Percentiles rank a stretch among this genome's conserved stretches.
phyloP scores from a whole-genome alignment of 2,797 vertebrate genomes.

The Petrocephalus sullivani region DNA sequence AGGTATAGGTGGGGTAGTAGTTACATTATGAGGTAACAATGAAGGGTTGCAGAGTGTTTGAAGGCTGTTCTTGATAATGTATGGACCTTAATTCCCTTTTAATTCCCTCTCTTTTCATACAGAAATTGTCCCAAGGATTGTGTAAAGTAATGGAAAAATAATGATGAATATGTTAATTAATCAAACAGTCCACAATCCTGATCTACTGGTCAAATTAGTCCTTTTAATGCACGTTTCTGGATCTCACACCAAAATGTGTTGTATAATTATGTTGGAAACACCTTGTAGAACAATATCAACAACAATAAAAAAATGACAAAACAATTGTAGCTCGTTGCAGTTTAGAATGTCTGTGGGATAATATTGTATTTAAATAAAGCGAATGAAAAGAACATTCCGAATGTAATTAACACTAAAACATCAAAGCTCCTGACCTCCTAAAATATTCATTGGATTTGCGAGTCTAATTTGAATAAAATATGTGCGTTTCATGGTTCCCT shows the following conservation, averaged over 20 bases:
- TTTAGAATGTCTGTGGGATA: slow-evolving; percentile 51
- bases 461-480: neutral
- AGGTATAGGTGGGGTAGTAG: slow-evolving; percentile 25
- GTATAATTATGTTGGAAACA: slow-evolving; percentile 32
- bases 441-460: neutral
- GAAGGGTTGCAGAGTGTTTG: slow-evolving; percentile 19
- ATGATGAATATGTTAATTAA: neutral
- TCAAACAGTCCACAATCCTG: neutral
- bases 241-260: slow-evolving; percentile 43
- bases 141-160: neutral
- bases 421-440: neutral
- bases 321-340: slow-evolving; percentile 46
- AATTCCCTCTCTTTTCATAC: slow-evolving; percentile 17
- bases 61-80: slow-evolving; percentile 34
- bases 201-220: slow-evolving; percentile 24
- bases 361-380: slow-evolving; percentile 60
- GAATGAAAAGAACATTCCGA: neutral
- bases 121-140: slow-evolving; percentile 18
- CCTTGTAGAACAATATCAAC: slow-evolving; percentile 38
- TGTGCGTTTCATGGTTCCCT: neutral
- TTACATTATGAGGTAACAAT: slow-evolving; percentile 40
- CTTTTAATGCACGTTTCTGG: slow-evolving; percentile 47
- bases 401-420: neutral
- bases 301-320: slow-evolving; percentile 37
- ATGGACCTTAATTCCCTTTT: slow-evolving; percentile 26